Conservation (phyloP, 2,888 invertebrate genomes). For the Parapristionchus giblindavisi region DNA sequence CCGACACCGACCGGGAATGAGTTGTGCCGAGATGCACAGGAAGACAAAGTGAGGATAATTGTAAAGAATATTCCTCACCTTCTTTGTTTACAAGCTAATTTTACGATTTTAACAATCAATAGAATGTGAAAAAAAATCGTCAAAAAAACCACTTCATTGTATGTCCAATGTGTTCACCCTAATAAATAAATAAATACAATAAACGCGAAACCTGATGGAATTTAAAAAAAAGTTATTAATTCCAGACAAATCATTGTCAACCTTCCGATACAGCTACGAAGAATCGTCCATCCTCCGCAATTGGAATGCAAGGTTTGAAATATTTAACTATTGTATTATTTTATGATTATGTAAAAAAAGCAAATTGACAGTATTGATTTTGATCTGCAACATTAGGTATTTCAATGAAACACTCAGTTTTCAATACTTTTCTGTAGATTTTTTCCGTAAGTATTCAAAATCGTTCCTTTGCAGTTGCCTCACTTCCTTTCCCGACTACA, state of each 20-base stretch:
- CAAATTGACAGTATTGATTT: too few species aligned
- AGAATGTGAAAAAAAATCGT: too few species aligned
- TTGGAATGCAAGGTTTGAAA: conserved; percentile 28
- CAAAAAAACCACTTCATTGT: too few species aligned
- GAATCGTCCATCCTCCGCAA: background rate
- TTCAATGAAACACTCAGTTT: too few species aligned
- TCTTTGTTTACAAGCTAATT: background rate
- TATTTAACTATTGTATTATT: too few species aligned
- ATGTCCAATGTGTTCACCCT: too few species aligned
- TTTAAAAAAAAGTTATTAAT: background rate
- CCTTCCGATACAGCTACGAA: conserved; percentile 9
- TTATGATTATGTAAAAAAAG: too few species aligned
- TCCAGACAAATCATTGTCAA: conserved; percentile 26
- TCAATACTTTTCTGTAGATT: too few species aligned
- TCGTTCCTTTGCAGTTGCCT: conserved; percentile 14
- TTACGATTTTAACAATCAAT: background rate
- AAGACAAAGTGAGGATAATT: conserved; percentile 7
- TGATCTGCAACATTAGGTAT: too few species aligned
- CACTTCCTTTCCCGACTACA: conserved; percentile 26
- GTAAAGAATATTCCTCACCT: background rate
- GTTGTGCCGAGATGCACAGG: conserved; percentile 20
- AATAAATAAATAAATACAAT: too few species aligned
- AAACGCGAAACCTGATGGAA: too few species aligned
- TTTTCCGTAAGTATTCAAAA: too few species aligned
- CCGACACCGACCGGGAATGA: conserved; percentile 12